Evolutionary conservation across 2,113 vertebrate genomes (phyloP).

Genomic region (Limanda limanda): DNA sequence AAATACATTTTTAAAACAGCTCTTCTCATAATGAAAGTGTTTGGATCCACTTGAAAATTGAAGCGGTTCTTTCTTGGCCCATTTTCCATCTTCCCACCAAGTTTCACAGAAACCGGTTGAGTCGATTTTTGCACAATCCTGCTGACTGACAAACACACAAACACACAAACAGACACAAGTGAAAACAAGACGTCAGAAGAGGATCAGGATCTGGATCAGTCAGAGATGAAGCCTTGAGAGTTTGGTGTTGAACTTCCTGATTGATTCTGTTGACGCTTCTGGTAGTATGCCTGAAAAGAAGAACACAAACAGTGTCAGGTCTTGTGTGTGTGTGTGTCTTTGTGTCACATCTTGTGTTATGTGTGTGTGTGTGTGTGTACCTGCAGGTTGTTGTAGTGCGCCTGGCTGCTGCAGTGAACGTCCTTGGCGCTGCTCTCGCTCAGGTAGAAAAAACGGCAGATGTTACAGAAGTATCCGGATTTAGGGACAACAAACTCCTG

Average conservation of each 20-base stretch:
- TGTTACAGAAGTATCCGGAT: slow-evolving; percentile 80
- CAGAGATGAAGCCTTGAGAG: slow-evolving; percentile 19
- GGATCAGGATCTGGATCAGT: slow-evolving; percentile 11
- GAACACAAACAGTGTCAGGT: background rate
- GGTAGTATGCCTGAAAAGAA: slow-evolving; percentile 67
- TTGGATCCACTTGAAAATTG: no score
- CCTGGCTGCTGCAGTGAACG: slow-evolving; percentile 64
- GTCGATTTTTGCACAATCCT: no score
- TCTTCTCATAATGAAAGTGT: no score
- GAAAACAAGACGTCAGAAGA: background rate
- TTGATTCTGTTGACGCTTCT: slow-evolving; percentile 26
- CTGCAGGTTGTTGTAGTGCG: slow-evolving; percentile 67
- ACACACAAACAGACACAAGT: background rate
- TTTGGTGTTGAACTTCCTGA: background rate
- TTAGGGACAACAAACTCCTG: slow-evolving; percentile 80
- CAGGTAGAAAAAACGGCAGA: slow-evolving; percentile 73
- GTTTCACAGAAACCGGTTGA: background rate
- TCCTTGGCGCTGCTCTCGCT: slow-evolving; percentile 49
- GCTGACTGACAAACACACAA: background rate
- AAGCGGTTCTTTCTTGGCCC: no score
- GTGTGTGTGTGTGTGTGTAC: slow-evolving; percentile 14
- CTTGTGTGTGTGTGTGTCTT: background rate
- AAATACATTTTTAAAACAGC: no score
- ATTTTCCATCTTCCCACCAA: no score
- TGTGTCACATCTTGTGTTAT: background rate